Evolutionary conservation across 2,113 vertebrate species (phyloP).

Genomic region (Saccopteryx leptura): DNA sequence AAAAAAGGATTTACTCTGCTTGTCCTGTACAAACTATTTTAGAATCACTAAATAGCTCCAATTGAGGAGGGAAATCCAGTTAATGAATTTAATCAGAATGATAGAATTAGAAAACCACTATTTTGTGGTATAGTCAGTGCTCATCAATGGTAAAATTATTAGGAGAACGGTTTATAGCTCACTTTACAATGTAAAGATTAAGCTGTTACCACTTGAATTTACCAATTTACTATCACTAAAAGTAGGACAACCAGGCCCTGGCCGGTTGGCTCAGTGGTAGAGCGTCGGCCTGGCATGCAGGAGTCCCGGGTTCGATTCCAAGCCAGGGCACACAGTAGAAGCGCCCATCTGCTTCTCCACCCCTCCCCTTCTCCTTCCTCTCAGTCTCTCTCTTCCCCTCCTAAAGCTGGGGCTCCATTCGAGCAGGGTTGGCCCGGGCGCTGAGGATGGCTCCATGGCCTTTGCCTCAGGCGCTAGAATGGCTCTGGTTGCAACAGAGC

Average conservation of each 20-base stretch:
- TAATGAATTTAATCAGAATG: not conserved
- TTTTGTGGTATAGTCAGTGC: not conserved
- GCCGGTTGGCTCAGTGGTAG: too few species aligned
- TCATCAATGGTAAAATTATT: not conserved
- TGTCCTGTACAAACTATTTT: constrained; percentile 22
- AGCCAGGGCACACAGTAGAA: too few species aligned
- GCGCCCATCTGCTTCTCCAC: too few species aligned
- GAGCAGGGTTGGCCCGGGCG: too few species aligned
- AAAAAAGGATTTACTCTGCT: constrained; percentile 37
- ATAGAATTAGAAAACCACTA: constrained; percentile 28
- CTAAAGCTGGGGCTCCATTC: too few species aligned
- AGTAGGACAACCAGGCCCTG: not conserved
- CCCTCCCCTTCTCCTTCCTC: too few species aligned
- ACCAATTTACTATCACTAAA: not conserved
- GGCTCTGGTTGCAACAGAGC: too few species aligned
- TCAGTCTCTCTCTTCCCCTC: too few species aligned
- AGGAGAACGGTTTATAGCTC: not conserved
- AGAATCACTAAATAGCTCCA: not conserved
- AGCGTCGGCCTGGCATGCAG: too few species aligned
- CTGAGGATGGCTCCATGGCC: too few species aligned
- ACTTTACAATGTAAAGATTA: not conserved
- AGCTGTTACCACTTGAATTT: not conserved
- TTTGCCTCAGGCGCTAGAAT: too few species aligned
- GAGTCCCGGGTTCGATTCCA: too few species aligned
- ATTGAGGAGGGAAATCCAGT: not conserved